These are phyloP conservation scores for Clarias magur DNA, from an alignment of 2,113 vertebrate species.

Conservation along the genomic window DNA sequence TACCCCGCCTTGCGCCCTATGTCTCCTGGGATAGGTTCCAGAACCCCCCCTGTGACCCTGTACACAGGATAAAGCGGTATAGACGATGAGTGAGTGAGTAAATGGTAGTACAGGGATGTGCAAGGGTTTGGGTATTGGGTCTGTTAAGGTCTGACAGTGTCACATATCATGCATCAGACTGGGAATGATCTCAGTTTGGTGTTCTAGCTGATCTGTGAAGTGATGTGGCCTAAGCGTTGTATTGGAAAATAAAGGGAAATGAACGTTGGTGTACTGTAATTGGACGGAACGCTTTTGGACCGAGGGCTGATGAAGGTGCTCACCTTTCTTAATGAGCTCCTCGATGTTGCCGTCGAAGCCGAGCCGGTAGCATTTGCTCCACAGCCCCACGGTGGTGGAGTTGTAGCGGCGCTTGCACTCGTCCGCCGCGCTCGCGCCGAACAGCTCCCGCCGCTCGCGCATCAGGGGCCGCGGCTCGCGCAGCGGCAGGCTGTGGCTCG, in stretches of 20 bases:
- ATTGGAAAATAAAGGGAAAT: not conserved
- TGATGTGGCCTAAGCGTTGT: not conserved
- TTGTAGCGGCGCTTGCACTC: conserved; percentile 87
- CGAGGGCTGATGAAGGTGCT: not conserved
- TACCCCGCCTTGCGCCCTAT: too few species aligned
- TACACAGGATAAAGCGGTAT: too few species aligned
- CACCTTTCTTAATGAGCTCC: conserved; percentile 84
- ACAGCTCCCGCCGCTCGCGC: conserved; percentile 82
- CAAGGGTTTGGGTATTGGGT: not conserved
- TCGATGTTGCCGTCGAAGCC: conserved; percentile 84
- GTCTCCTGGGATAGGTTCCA: too few species aligned
- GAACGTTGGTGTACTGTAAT: too few species aligned
- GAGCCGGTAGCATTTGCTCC: conserved; percentile 83
- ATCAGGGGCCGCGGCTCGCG: conserved; percentile 74
- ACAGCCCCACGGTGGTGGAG: conserved; percentile 86
- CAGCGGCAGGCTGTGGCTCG: conserved; percentile 87
- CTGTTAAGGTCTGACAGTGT: not conserved
- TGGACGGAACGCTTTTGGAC: not conserved
- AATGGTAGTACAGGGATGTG: not conserved
- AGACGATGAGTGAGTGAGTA: too few species aligned
- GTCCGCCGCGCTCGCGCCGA: conserved; percentile 80
- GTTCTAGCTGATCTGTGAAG: not conserved
- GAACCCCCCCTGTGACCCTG: too few species aligned
- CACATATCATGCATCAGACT: not conserved
- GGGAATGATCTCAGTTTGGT: not conserved